phyloP scores from a whole-genome alignment of 2,888 invertebrate species.

The Ephialtes manifestator region DNA sequence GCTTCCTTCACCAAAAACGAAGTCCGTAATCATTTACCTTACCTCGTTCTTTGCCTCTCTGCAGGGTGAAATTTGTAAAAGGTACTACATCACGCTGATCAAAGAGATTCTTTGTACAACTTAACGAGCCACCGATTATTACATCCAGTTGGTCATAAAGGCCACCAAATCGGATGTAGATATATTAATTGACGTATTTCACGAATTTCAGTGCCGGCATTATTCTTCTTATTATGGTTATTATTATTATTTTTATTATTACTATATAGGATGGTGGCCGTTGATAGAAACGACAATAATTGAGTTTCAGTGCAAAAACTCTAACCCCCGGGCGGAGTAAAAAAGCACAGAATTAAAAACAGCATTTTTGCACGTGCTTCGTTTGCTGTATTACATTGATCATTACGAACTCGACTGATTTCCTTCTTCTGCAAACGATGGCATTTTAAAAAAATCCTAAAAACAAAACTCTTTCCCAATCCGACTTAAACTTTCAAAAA shows the following conservation, averaged over 20 bases:
- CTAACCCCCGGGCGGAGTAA: constrained; percentile 1
- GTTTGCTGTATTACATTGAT: neutral
- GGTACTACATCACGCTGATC: constrained; percentile 33
- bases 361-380: neutral
- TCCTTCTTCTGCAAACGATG: too few relatives aligned
- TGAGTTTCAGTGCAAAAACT: constrained; percentile 2
- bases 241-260: constrained; percentile 17
- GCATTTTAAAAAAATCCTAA: too few relatives aligned
- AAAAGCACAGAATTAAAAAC: constrained; percentile 8
- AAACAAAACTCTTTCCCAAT: too few relatives aligned
- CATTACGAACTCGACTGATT: neutral
- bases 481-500: too few relatives aligned
- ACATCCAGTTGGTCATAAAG: constrained; percentile 32
- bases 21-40: constrained; percentile 20
- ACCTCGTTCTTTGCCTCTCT: neutral
- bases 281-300: constrained; percentile 12
- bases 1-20: constrained; percentile 6
- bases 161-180: constrained; percentile 25
- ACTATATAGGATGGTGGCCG: neutral
- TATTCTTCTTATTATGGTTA: too few relatives aligned
- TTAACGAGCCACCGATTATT: constrained; percentile 58
- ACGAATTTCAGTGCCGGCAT: neutral
- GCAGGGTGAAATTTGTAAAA: constrained; percentile 17
- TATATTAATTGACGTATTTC: neutral
- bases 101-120: constrained; percentile 33